Conservation (phyloP, 2,888 invertebrate species). For the Nipponacmea schrenckii region DNA sequence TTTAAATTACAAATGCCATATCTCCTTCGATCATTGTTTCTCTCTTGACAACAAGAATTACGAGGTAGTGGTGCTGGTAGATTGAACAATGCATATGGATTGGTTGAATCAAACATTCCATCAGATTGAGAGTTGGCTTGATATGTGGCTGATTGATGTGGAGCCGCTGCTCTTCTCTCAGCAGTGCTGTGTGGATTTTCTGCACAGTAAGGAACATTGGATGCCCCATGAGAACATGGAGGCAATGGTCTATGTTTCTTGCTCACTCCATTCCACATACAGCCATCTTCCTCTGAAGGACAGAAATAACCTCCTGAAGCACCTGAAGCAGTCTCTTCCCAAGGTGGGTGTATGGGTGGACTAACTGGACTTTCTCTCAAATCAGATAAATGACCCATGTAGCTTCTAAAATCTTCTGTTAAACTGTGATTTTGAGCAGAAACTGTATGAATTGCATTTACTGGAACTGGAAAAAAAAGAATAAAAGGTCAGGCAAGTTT, state of each 20-base stretch:
- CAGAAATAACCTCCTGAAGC: slow-evolving; percentile 37
- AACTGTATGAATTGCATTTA: neutral
- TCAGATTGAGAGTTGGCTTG: slow-evolving; percentile 21
- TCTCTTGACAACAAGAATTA: slow-evolving; percentile 18
- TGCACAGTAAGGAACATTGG: neutral
- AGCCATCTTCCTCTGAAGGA: slow-evolving; percentile 37
- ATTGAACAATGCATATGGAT: slow-evolving; percentile 54
- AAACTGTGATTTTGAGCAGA: slow-evolving; percentile 20
- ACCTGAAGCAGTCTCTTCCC: slow-evolving; percentile 8
- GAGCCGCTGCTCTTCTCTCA: slow-evolving; percentile 17
- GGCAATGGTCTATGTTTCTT: slow-evolving; percentile 3
- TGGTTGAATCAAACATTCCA: slow-evolving; percentile 40
- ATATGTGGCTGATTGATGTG: slow-evolving; percentile 33
- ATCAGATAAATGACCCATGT: slow-evolving; percentile 52
- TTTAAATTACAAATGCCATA: slow-evolving; percentile 15
- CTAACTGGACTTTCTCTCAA: slow-evolving; percentile 34
- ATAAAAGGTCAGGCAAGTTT: too few species aligned
- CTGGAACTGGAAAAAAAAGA: neutral
- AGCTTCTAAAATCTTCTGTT: slow-evolving; percentile 48
- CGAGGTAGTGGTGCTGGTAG: slow-evolving; percentile 36
- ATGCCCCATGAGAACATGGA: neutral
- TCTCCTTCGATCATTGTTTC: slow-evolving; percentile 8
- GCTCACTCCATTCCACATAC: slow-evolving; percentile 14
- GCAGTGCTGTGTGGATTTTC: neutral
- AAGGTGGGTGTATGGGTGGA: slow-evolving; percentile 18